A percentile compares a stretch with the other conserved stretches of the same genome.
These are phyloP conservation scores for Formicarius rufipectus DNA, from an alignment of 2,113 vertebrate species.

Conservation along the genomic window DNA sequence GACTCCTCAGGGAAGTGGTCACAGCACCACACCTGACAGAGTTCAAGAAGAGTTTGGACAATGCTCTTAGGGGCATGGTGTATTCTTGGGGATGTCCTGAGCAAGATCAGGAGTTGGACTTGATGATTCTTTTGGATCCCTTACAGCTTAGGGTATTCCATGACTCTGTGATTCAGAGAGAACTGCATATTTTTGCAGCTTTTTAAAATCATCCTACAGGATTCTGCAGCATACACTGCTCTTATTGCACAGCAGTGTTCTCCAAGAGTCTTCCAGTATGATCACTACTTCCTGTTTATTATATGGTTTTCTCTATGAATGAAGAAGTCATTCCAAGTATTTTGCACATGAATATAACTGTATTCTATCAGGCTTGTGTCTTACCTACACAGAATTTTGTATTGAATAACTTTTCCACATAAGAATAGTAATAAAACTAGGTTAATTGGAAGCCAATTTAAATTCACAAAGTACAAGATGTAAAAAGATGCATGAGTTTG, in stretches of 20 bases:
- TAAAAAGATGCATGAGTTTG: background rate
- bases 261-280: background rate
- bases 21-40: background rate
- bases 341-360: background rate
- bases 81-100: background rate
- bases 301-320: background rate
- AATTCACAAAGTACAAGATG: background rate
- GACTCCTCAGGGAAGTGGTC: background rate
- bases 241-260: background rate
- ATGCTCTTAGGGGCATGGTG: accelerated
- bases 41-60: background rate
- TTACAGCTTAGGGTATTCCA: background rate
- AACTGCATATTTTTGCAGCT: background rate
- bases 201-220: background rate
- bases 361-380: background rate
- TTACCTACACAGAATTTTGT: background rate
- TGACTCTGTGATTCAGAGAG: background rate
- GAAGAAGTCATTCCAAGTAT: background rate
- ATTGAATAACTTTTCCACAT: background rate
- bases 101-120: too few relatives aligned
- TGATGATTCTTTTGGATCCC: background rate
- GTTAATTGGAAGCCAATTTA: background rate
- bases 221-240: background rate
- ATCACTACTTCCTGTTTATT: background rate
- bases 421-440: background rate